phyloP scores from a whole-genome alignment of 2,113 vertebrate species.

The Speoplatyrhinus poulsoni region DNA sequence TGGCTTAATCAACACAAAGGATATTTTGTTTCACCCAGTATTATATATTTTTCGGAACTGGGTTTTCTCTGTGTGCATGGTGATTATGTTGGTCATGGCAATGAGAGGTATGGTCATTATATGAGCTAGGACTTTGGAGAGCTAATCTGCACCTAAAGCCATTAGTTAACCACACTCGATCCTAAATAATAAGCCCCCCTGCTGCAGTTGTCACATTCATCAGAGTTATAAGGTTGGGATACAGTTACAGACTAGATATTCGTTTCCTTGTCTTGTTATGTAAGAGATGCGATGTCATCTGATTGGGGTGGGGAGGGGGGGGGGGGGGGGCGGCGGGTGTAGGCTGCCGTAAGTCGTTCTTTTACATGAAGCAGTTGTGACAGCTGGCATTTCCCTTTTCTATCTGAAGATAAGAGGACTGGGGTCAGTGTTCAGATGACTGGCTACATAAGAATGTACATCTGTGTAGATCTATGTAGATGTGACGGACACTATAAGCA shows the following conservation, averaged over 20 bases:
- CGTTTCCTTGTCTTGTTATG: constrained; percentile 44
- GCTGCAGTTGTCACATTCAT: constrained; percentile 54
- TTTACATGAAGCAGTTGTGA: constrained; percentile 48
- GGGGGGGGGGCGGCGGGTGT: constrained; percentile 29
- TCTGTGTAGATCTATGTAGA: neutral
- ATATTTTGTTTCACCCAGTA: constrained; percentile 18
- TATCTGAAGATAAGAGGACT: constrained; percentile 40
- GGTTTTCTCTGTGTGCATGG: neutral
- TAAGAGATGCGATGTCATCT: constrained; percentile 70
- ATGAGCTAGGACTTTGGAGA: constrained; percentile 35
- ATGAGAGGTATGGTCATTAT: constrained; percentile 23
- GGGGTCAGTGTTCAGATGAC: constrained; percentile 41
- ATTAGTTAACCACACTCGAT: constrained; percentile 59
- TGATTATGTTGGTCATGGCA: neutral
- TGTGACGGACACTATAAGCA: constrained; percentile 44
- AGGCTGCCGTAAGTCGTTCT: constrained; percentile 44
- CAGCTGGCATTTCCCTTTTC: constrained; percentile 64
- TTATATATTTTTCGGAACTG: constrained; percentile 1
- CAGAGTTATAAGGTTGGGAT: constrained; percentile 32
- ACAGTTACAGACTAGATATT: constrained; percentile 51
- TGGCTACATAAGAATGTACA: constrained; percentile 53
- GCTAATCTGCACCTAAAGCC: constrained; percentile 50
- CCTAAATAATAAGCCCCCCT: constrained; percentile 38
- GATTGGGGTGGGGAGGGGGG: constrained; percentile 37
- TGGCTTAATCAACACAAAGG: constrained; percentile 28